phyloP scores from a whole-genome alignment of 2,113 vertebrate genomes.

The Phalacrocorax carbo region DNA sequence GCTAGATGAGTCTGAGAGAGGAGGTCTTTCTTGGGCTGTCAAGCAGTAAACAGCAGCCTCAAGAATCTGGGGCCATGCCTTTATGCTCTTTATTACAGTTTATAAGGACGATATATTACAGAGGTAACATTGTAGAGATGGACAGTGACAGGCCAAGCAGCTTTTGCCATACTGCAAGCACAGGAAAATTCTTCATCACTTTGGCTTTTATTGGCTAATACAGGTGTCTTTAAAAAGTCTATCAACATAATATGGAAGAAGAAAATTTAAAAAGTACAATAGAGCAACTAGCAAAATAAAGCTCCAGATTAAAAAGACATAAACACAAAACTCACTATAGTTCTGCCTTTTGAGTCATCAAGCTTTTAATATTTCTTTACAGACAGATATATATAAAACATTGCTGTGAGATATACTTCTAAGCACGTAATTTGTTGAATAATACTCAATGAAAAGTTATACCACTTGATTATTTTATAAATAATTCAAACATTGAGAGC shows the following conservation, averaged over 20 bases:
- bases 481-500: neutral
- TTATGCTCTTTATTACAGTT: conserved; percentile 21
- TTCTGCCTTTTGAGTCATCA: neutral
- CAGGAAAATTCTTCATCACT: neutral
- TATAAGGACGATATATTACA: neutral
- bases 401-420: neutral
- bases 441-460: neutral
- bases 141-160: neutral
- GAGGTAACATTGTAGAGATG: neutral
- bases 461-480: neutral
- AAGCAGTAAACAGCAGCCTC: neutral
- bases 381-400: neutral
- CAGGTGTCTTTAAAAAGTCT: conserved; percentile 29
- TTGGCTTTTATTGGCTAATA: conserved; percentile 11
- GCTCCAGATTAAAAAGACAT: neutral
- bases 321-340: neutral
- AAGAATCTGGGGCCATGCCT: neutral
- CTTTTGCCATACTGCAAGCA: neutral
- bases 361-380: neutral
- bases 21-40: neutral
- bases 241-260: neutral
- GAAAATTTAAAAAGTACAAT: neutral
- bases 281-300: neutral
- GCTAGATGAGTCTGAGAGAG: neutral
- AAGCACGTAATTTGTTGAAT: neutral